phyloP scores from a whole-genome alignment of 2,113 vertebrate species.

The Reinhardtius hippoglossoides region DNA sequence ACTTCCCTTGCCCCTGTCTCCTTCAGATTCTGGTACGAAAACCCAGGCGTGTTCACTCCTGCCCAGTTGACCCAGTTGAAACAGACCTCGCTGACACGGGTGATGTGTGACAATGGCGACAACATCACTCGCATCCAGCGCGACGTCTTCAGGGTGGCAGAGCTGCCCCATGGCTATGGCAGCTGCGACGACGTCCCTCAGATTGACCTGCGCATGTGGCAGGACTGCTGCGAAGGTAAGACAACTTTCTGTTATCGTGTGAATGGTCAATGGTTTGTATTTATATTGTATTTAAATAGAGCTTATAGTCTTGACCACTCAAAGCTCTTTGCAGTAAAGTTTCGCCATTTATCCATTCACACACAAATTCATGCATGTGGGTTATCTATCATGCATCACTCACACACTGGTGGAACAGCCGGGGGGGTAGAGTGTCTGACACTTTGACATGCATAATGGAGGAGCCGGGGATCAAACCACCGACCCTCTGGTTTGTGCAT shows the following conservation, averaged over 20 bases:
- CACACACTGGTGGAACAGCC: too few species aligned
- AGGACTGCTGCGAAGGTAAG: slow-evolving; percentile 97
- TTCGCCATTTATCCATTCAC: too few species aligned
- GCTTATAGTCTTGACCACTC: too few species aligned
- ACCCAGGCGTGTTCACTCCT: slow-evolving; percentile 92
- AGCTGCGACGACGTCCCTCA: slow-evolving; percentile 91
- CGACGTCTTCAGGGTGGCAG: slow-evolving; percentile 91
- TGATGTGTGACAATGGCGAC: slow-evolving; percentile 95
- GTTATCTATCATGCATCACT: too few species aligned
- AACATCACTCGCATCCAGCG: slow-evolving; percentile 94
- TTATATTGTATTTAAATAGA: too few species aligned
- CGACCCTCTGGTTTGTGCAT: too few species aligned
- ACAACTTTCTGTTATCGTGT: background rate
- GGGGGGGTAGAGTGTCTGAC: too few species aligned
- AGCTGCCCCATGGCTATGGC: slow-evolving; percentile 91
- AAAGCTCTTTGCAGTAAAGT: too few species aligned
- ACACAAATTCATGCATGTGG: too few species aligned
- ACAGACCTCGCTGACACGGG: slow-evolving; percentile 91
- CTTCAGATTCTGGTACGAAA: slow-evolving; percentile 96
- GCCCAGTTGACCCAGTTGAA: slow-evolving; percentile 96
- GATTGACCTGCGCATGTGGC: slow-evolving; percentile 96
- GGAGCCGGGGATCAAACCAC: too few species aligned
- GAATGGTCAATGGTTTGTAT: too few species aligned
- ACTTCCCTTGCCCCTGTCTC: background rate
- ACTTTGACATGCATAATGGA: too few species aligned